Evolutionary conservation across 2,888 invertebrate species (phyloP), one percentile per base, ranked within the genome.

Genomic region (Dryocosmus kuriphilus): DNA sequence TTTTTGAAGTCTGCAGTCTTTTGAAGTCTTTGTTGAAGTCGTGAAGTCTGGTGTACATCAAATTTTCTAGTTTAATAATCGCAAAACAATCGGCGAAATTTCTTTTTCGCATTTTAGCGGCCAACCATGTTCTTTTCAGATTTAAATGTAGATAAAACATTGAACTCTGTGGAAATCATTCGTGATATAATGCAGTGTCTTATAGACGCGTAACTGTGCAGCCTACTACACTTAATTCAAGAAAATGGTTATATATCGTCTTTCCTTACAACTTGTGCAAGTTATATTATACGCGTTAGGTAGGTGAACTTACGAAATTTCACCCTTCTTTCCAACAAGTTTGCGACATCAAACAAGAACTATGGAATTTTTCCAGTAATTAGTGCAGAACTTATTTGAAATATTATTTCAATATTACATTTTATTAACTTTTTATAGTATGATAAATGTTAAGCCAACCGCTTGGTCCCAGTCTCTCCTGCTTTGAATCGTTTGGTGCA

Each of bases 261-360:
- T 51, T n/a, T 8, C n/a, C 8, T 6, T 51, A 51, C 51, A n/a
- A 1, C n/a, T 51, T 51, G 19, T 51, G 8, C 51, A 8, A n/a
- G 51, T 51, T 51, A n/a, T 51, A n/a, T 51, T 51, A n/a, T 14
- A 38, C 4, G 38, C 38, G 14, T 38, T n/a, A n/a, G n/a, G 19
- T n/a, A 51, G 51, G 7, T n/a, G 51, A 51, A 51, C 51, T 51
- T 51, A 51, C n/a, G 51, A 51, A 51, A 51, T 51, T 51, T 51
- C n/a, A 51, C n/a, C 51, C n/a, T 2, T 9, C 2, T 8, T 51
- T n/a, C 8, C n/a, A 51, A 19, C 9, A n/a, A n/a, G n/a, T 51
- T n/a, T 51, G 51, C 8, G n/a, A n/a, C 0, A n/a, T 51, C 14
- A 41, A 14, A 7, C 0, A n/a, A 55, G 19, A 55, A 8, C n/a